Conservation (phyloP, 2,797 vertebrate genomes). For the Microtus californicus region DNA sequence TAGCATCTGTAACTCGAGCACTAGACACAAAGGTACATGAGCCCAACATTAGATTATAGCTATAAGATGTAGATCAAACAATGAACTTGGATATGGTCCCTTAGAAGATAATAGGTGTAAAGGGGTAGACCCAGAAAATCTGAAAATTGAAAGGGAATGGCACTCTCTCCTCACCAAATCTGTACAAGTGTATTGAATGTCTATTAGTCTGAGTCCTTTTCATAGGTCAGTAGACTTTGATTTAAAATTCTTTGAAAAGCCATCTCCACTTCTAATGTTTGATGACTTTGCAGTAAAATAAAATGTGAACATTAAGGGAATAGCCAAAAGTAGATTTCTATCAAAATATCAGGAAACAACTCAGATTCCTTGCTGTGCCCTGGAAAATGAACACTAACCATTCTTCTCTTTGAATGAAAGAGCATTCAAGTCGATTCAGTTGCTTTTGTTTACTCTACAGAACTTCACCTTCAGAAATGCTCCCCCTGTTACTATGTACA, state of each 20-base stretch:
- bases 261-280: neutral
- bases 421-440: slow-evolving; percentile 60
- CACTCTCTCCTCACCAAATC: neutral
- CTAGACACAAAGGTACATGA: neutral
- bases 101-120: neutral
- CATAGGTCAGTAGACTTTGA: neutral
- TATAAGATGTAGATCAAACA: neutral
- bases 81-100: neutral
- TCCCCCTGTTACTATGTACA: slow-evolving; percentile 71
- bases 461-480: slow-evolving; percentile 68
- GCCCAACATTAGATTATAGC: neutral
- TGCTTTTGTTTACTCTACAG: slow-evolving; percentile 65
- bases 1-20: neutral
- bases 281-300: neutral
- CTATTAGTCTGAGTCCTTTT: neutral
- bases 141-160: neutral
- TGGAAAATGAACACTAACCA: slow-evolving; percentile 59
- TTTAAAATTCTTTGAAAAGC: neutral
- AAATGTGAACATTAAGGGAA: neutral
- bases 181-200: neutral
- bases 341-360: neutral
- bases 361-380: slow-evolving; percentile 49
- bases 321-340: neutral
- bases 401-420: slow-evolving; percentile 36
- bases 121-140: neutral